Percentiles rank a stretch among this genome's conserved stretches.
These are phyloP conservation scores for Carettochelys insculpta DNA, from an alignment of 2,113 vertebrate genomes.

Conservation along the genomic window DNA sequence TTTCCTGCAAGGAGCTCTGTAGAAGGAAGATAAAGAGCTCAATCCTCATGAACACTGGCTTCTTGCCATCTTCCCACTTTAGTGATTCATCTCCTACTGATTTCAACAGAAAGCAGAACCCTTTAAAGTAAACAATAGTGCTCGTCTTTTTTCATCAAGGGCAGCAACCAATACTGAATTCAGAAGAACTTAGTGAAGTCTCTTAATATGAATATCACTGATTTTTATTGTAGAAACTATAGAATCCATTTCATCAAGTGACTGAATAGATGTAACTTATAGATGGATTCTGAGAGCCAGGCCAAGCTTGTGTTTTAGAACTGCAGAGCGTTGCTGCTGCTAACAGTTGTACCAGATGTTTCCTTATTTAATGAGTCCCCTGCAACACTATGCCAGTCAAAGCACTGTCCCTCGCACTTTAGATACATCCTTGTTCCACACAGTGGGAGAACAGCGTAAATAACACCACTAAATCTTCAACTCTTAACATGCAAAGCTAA, in stretches of 20 bases:
- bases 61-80: conserved; percentile 54
- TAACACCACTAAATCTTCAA: background rate
- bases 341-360: background rate
- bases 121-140: conserved; percentile 51
- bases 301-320: background rate
- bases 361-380: conserved; percentile 40
- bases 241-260: background rate
- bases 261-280: background rate
- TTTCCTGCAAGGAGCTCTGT: conserved; percentile 49
- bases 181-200: background rate
- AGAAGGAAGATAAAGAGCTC: conserved; percentile 72
- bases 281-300: background rate
- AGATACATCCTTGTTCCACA: conserved; percentile 1
- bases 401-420: background rate
- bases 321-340: background rate
- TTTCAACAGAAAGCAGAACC: conserved; percentile 39
- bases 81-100: conserved; percentile 27
- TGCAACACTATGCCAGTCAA: conserved; percentile 52
- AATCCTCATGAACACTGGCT: conserved; percentile 38
- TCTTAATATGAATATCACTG: background rate
- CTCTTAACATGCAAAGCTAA: conserved; percentile 18
- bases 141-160: background rate
- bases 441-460: conserved; percentile 9
- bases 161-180: background rate
- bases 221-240: fast-evolving